phyloP scores from a whole-genome alignment of 2,888 invertebrate species.

The Sipunculus nudus region DNA sequence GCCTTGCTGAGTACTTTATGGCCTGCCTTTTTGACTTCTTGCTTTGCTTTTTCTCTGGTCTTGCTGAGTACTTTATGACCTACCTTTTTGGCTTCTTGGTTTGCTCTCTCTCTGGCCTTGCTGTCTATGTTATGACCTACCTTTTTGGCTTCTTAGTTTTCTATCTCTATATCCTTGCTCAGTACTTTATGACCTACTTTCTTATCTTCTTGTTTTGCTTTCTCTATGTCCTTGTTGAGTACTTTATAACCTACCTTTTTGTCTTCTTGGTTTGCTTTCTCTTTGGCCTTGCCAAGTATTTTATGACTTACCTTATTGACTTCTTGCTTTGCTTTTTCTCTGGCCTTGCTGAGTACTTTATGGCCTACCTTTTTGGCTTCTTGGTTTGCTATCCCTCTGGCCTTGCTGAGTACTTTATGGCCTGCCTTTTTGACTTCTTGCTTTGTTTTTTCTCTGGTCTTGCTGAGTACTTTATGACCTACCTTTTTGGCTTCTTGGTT shows the following conservation, averaged over 20 bases:
- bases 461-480: no score
- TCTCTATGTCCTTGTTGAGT: no score
- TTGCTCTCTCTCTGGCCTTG: slow-evolving; percentile 60
- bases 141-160: slow-evolving; percentile 60
- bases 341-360: slow-evolving; percentile 63
- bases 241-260: no score
- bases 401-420: slow-evolving; percentile 61
- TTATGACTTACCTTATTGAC: slow-evolving; percentile 44
- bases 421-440: slow-evolving; percentile 79
- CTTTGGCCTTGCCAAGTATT: slow-evolving; percentile 63
- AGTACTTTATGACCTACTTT: no score
- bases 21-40: slow-evolving; percentile 79
- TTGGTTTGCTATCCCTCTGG: slow-evolving; percentile 58
- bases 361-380: slow-evolving; percentile 41
- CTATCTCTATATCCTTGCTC: slow-evolving; percentile 80
- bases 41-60: slow-evolving; percentile 59
- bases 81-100: slow-evolving; percentile 38
- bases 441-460: no score
- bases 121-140: slow-evolving; percentile 62
- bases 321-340: slow-evolving; percentile 56
- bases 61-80: slow-evolving; percentile 64
- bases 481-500: slow-evolving; percentile 39
- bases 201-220: no score
- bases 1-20: slow-evolving; percentile 62
- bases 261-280: slow-evolving; percentile 51